Evolutionary conservation across 2,888 invertebrate genomes (phyloP), one percentile per base, ranked within the genome.

Genomic region (Bombylius discolor): DNA sequence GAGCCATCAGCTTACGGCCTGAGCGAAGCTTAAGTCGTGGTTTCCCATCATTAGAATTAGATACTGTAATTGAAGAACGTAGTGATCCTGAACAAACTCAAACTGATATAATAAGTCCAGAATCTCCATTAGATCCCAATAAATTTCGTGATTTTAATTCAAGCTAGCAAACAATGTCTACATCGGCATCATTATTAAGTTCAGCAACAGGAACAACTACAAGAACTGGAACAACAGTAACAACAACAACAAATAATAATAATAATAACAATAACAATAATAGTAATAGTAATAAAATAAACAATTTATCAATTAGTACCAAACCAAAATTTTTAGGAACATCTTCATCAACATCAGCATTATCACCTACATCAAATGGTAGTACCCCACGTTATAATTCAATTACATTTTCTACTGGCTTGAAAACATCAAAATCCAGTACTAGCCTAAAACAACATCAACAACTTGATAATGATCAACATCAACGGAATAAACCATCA

Each of bases 41-140:
- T n/a, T 85, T 85, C 66, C 85, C 88, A 42, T 81, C 86, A 1
- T 74, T 88, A 52, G 89, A 90, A 68, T 78, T 90, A 63, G 89
- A 89, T 70, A 89, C 89, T 0, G 90, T 90, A 33, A 78, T 89
- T 33, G 90, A 90, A 68, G 89, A 89, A 67, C 80, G 86, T 58
- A 89, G 88, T 13, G 89, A 89, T 68, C 81, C 84, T 6, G 87
- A 87, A 68, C 85, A 83, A 67, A 84, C 81, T 4, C 81, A 74
- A 65, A 73, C 71, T n/a, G 73, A 74, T 64, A 66, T 73, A 4
- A 60, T 73, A 1, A 70, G 71, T 62, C 67, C 73, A 7, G 74
- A 73, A 58, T 73, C 73, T 13, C 73, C 73, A 39, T 64, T 69
- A 62, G 73, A 73, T 44, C 57, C 70, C 66, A 62, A 68, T 66